Conservation (phyloP, 2,797 vertebrate species). For the Hephaestus fuliginosus region DNA sequence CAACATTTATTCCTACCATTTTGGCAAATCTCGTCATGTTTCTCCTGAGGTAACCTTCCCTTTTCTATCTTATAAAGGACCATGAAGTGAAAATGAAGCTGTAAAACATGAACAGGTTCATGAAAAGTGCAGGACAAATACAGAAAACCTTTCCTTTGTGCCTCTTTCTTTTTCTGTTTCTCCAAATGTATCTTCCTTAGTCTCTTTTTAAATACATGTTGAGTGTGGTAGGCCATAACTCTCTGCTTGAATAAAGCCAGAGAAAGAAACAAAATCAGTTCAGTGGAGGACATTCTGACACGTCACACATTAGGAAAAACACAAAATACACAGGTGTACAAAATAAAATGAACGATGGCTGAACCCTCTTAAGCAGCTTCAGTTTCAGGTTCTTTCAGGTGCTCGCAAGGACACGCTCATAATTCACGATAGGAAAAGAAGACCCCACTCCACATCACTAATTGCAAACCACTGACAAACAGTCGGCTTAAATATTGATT, state of each 20-base stretch:
- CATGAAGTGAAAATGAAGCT: background rate
- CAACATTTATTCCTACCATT: background rate
- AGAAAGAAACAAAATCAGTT: background rate
- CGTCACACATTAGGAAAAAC: background rate
- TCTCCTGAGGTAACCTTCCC: background rate
- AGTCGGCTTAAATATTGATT: background rate
- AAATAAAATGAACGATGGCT: background rate
- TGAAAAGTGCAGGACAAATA: background rate
- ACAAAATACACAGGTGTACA: background rate
- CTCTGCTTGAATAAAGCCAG: background rate
- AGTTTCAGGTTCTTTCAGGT: background rate
- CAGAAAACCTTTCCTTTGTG: background rate
- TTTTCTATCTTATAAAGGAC: background rate
- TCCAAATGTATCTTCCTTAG: background rate
- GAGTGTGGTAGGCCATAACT: background rate
- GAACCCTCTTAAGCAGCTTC: background rate
- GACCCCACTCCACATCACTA: too few relatives aligned
- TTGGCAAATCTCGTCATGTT: background rate
- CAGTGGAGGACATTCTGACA: background rate
- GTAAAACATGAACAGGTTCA: background rate
- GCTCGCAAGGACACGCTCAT: too few relatives aligned
- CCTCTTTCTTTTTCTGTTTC: background rate
- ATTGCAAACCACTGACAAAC: background rate
- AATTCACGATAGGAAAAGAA: conserved; percentile 1
- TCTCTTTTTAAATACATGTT: too few relatives aligned